These are phyloP conservation scores for Caranx melampygus DNA, from an alignment of 2,113 vertebrate species.

Conservation along the genomic window DNA sequence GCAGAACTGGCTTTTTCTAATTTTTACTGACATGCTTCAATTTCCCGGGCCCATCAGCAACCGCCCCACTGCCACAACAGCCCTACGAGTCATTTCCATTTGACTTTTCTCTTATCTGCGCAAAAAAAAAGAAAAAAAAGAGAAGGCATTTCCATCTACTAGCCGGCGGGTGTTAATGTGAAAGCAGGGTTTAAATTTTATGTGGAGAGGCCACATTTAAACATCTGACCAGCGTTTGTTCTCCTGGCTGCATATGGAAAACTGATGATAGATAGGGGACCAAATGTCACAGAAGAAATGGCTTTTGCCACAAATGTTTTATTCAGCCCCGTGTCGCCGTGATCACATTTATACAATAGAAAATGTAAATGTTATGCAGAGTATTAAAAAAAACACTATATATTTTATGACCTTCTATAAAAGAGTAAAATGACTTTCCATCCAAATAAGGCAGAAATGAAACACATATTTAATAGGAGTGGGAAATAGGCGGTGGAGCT, in stretches of 20 bases:
- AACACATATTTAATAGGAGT: slow-evolving; percentile 72
- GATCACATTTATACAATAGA: slow-evolving; percentile 83
- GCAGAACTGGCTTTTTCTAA: slow-evolving; percentile 71
- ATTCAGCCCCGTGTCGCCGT: slow-evolving; percentile 71
- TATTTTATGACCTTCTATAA: slow-evolving; percentile 84
- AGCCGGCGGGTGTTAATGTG: slow-evolving; percentile 81
- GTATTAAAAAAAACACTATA: slow-evolving; percentile 73
- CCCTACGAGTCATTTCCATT: slow-evolving; percentile 81
- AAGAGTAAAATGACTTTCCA: slow-evolving; percentile 79
- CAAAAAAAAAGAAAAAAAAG: slow-evolving; percentile 20
- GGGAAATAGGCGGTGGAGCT: slow-evolving; percentile 58
- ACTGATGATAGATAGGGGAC: slow-evolving; percentile 82
- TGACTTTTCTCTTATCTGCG: slow-evolving; percentile 85
- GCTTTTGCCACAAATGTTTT: slow-evolving; percentile 83
- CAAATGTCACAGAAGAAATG: slow-evolving; percentile 84
- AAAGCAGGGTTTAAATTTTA: slow-evolving; percentile 81
- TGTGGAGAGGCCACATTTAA: slow-evolving; percentile 81
- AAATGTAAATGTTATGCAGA: slow-evolving; percentile 85
- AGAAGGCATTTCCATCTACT: slow-evolving; percentile 81
- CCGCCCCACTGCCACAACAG: slow-evolving; percentile 69
- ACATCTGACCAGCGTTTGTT: slow-evolving; percentile 83
- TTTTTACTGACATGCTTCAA: slow-evolving; percentile 85
- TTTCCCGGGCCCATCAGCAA: slow-evolving; percentile 74
- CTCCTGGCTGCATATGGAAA: slow-evolving; percentile 77
- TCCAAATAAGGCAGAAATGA: slow-evolving; percentile 78